phyloP scores from a whole-genome alignment of 2,888 invertebrate species.

The Mylabris sibirica region DNA sequence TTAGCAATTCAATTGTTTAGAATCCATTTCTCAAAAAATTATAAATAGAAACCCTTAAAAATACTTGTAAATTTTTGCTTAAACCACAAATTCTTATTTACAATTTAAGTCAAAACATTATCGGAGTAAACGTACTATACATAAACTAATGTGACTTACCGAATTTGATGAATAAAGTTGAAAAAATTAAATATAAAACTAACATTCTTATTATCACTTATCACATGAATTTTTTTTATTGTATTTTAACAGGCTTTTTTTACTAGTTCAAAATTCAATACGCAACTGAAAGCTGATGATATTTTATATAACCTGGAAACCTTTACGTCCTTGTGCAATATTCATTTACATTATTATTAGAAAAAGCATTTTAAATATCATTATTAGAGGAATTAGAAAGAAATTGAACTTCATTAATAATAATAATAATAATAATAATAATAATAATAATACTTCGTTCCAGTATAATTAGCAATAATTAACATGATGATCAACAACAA shows the following conservation, averaged over 20 bases:
- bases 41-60: too few species aligned
- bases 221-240: too few species aligned
- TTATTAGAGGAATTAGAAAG: not conserved
- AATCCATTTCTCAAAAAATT: too few species aligned
- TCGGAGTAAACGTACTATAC: too few species aligned
- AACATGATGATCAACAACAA: not conserved
- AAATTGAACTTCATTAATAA: not conserved
- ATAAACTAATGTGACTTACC: too few species aligned
- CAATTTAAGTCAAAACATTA: too few species aligned
- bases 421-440: too few species aligned
- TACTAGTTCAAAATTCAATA: conserved; percentile 15
- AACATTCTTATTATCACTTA: not conserved
- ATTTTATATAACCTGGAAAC: conserved; percentile 32
- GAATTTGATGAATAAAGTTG: conserved; percentile 10
- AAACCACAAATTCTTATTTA: too few species aligned
- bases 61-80: too few species aligned
- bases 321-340: conserved; percentile 34
- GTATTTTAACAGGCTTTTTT: not conserved
- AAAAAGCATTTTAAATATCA: conserved; percentile 27
- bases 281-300: conserved; percentile 17
- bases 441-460: not conserved
- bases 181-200: not conserved
- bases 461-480: not conserved
- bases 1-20: too few species aligned
- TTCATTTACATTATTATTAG: conserved; percentile 5